A percentile compares a stretch with the other conserved stretches of the same genome.
Conservation (phyloP, 2,113 vertebrate genomes). For the Egretta garzetta region DNA sequence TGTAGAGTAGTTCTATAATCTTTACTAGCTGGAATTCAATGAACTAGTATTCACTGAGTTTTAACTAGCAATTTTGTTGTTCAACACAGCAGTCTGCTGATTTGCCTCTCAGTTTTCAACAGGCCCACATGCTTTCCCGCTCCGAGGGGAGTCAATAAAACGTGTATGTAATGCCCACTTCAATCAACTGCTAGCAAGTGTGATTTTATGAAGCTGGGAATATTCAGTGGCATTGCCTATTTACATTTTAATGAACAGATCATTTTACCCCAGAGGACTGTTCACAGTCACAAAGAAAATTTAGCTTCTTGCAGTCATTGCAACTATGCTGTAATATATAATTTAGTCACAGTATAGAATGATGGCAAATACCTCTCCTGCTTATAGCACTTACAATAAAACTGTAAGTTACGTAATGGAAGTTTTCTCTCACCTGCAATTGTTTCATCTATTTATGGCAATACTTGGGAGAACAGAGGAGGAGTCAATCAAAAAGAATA, state of each 20-base stretch:
- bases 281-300: neutral
- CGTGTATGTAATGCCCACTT: neutral
- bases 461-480: neutral
- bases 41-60: neutral
- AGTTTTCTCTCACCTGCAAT: neutral
- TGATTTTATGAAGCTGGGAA: neutral
- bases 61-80: neutral
- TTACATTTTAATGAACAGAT: neutral
- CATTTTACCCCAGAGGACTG: neutral
- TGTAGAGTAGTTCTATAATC: neutral
- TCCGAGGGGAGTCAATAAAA: neutral
- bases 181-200: neutral
- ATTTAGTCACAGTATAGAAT: neutral
- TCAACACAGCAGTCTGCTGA: neutral
- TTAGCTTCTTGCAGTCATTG: neutral
- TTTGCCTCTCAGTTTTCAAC: neutral
- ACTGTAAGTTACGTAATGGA: neutral
- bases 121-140: fast-evolving
- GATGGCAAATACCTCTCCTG: neutral
- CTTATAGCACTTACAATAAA: neutral
- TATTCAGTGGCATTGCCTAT: neutral
- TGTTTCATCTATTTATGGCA: neutral
- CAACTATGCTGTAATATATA: neutral
- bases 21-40: neutral
- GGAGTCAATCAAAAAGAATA: neutral